A percentile compares a stretch with the other conserved stretches of the same genome.
phyloP scores from a whole-genome alignment of 2,888 invertebrate genomes.

The Plebejus argus region DNA sequence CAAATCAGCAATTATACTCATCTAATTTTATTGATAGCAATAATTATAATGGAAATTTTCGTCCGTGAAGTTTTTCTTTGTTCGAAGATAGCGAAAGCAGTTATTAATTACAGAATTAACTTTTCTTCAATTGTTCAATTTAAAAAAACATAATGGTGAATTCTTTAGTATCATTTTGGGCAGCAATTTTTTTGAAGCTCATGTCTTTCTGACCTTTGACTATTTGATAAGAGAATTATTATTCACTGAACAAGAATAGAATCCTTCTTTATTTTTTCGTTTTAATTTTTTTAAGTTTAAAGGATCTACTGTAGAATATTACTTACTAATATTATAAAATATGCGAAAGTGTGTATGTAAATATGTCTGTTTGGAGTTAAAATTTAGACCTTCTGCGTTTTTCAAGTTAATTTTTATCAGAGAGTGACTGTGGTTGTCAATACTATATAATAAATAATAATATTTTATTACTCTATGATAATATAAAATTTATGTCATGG shows the following conservation, averaged over 20 bases:
- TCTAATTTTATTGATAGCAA: not conserved
- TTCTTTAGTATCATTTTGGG: too few species aligned
- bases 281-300: too few species aligned
- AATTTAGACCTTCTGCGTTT: not conserved
- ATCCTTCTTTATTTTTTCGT: too few species aligned
- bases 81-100: not conserved
- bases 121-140: not conserved
- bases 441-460: too few species aligned
- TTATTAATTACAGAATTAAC: not conserved
- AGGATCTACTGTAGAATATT: too few species aligned
- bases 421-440: not conserved
- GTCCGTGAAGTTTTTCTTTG: constrained; percentile 2
- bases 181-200: not conserved
- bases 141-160: not conserved
- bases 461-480: too few species aligned
- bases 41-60: not conserved
- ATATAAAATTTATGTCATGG: not conserved
- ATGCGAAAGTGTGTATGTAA: too few species aligned
- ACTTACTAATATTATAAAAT: too few species aligned
- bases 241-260: too few species aligned
- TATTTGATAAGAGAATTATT: not conserved
- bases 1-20: not conserved
- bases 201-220: not conserved
- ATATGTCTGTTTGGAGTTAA: too few species aligned
- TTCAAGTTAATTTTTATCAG: not conserved